These are phyloP conservation scores for Typhlomys cinereus DNA, from an alignment of 2,113 vertebrate genomes.

Conservation along the genomic window DNA sequence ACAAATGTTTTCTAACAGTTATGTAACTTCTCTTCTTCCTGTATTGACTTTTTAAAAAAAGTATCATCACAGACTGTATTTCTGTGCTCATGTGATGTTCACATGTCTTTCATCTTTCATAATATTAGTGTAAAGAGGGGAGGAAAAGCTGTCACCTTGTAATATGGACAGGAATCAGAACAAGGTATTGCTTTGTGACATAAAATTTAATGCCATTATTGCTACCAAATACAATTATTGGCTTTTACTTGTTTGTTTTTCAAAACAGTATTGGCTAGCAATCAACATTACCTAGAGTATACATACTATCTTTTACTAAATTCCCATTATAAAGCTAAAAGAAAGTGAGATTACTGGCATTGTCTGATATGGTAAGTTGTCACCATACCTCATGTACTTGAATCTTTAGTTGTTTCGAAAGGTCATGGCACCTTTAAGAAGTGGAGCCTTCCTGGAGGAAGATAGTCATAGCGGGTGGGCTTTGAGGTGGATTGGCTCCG, in stretches of 20 bases:
- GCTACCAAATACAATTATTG: not conserved
- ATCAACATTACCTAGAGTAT: not conserved
- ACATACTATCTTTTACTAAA: not conserved
- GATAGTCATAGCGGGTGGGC: too few species aligned
- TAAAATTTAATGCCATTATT: not conserved
- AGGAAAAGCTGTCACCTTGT: not conserved
- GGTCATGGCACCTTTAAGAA: too few species aligned
- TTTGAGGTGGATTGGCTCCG: too few species aligned
- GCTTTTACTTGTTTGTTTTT: not conserved
- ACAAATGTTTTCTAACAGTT: not conserved
- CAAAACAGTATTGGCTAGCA: not conserved
- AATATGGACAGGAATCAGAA: conserved; percentile 27
- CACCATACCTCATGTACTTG: too few species aligned
- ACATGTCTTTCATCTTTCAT: not conserved
- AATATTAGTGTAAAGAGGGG: not conserved
- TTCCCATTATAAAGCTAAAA: not conserved
- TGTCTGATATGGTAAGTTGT: too few species aligned
- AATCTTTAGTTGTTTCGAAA: too few species aligned
- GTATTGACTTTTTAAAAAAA: not conserved
- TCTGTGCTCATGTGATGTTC: not conserved
- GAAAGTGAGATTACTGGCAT: not conserved
- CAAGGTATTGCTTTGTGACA: not conserved
- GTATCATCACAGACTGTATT: not conserved
- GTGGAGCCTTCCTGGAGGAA: too few species aligned
- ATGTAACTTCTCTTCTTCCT: not conserved